phyloP scores from a whole-genome alignment of 35 echinoderm and acorn worm species.

The Ophiothrix spiculata region DNA sequence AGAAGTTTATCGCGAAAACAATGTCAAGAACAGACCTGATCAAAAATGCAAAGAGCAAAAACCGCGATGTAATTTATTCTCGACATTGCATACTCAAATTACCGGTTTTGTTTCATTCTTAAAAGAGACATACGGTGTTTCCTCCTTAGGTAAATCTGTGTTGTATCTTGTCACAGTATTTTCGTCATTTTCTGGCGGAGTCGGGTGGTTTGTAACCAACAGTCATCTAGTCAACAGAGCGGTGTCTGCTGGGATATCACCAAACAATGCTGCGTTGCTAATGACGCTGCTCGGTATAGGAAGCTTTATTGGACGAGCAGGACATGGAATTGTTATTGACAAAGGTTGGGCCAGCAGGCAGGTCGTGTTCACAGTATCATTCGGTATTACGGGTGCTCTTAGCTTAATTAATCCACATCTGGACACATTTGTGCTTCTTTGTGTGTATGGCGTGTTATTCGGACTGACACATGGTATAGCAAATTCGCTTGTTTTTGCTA shows the following conservation, averaged over 20 bases:
- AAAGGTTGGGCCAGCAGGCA: neutral
- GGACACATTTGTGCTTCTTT: neutral
- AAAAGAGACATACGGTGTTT: neutral
- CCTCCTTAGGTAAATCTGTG: neutral
- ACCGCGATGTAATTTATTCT: neutral
- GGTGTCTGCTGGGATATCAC: neutral
- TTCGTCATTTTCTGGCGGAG: neutral
- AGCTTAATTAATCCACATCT: neutral
- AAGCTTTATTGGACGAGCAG: neutral
- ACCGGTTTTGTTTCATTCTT: neutral
- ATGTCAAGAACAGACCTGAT: neutral
- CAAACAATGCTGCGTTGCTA: neutral
- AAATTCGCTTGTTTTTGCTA: neutral
- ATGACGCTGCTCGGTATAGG: neutral
- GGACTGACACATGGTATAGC: neutral
- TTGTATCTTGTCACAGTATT: neutral
- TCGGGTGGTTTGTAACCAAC: neutral
- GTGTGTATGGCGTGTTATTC: neutral
- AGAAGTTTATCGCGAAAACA: neutral
- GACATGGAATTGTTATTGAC: neutral
- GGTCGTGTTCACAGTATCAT: neutral
- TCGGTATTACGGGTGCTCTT: neutral
- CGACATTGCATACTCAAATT: neutral
- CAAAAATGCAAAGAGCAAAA: neutral
- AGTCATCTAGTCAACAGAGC: neutral